Evolutionary conservation across 2,113 vertebrate genomes (phyloP).

Genomic region (Stomatorhinus ivindoensis): DNA sequence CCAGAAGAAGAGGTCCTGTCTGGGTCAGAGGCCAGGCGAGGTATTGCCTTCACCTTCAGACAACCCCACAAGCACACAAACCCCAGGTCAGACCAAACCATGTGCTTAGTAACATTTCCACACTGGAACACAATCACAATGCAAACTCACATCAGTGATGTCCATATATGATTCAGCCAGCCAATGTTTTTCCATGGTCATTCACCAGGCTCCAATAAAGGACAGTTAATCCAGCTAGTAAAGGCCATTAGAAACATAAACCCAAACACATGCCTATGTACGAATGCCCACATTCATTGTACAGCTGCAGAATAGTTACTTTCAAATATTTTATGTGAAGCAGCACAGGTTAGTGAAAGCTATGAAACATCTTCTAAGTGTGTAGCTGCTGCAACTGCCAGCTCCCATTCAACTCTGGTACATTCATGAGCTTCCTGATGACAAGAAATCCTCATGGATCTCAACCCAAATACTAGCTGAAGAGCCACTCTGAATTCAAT

Average conservation of each 20-base stretch:
- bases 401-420: neutral
- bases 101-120: conserved; percentile 2
- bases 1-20: conserved; percentile 18
- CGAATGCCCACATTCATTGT: neutral
- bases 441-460: neutral
- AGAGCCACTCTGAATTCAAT: neutral
- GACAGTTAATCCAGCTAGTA: neutral
- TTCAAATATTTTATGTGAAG: neutral
- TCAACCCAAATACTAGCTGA: neutral
- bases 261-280: neutral
- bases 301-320: neutral
- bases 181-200: neutral
- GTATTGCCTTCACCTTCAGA: conserved; percentile 33
- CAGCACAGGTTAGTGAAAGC: neutral
- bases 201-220: neutral
- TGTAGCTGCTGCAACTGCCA: neutral
- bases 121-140: neutral
- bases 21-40: neutral
- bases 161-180: neutral
- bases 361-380: neutral
- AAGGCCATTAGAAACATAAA: neutral
- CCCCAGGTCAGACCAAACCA: neutral
- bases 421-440: neutral
- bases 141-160: neutral
- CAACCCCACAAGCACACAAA: conserved; percentile 12